Conservation (phyloP, 2,797 vertebrate species). For the Lithobates sylvaticus region DNA sequence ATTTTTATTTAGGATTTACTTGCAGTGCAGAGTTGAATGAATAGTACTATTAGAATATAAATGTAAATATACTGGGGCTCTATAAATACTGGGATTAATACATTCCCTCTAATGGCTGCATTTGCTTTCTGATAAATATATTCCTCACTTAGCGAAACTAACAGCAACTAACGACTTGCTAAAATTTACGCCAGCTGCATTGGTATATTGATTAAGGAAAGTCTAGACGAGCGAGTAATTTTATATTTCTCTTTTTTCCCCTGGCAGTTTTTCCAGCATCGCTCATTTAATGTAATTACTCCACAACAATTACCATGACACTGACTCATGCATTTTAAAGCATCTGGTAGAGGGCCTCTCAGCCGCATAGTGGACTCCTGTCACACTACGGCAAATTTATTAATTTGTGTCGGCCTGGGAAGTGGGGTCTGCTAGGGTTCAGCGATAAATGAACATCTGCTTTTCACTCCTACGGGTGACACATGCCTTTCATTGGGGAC, state of each 20-base stretch:
- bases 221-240: constrained; percentile 25
- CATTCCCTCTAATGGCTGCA: neutral
- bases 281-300: constrained; percentile 8
- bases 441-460: neutral
- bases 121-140: neutral
- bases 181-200: neutral
- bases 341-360: neutral
- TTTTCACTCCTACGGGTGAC: neutral
- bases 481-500: neutral
- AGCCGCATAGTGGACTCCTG: neutral
- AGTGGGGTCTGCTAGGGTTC: neutral
- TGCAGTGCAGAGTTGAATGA: neutral
- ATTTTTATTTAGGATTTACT: neutral
- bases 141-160: neutral
- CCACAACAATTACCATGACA: neutral
- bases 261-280: neutral
- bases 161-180: neutral
- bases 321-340: neutral
- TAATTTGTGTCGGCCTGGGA: neutral
- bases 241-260: neutral
- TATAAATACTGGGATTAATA: neutral
- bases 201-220: constrained; percentile 10
- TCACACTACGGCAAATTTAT: neutral
- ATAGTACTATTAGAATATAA: neutral
- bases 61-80: neutral